These are phyloP conservation scores for Saturnia japonica DNA, from an alignment of 2,888 invertebrate species.

Conservation along the genomic window DNA sequence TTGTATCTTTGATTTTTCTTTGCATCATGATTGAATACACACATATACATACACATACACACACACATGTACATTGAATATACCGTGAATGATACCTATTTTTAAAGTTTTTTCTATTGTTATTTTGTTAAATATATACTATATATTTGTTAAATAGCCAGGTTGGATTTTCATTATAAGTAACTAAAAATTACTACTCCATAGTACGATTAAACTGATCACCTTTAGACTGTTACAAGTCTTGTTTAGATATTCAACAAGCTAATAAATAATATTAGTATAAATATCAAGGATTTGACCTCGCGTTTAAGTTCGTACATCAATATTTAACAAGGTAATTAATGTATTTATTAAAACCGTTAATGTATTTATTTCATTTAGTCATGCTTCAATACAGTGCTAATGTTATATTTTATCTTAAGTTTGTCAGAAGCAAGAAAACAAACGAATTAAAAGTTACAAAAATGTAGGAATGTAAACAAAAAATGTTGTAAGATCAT, in stretches of 20 bases:
- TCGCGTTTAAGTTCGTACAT: not conserved
- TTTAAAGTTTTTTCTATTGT: too few species aligned
- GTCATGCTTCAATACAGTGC: not conserved
- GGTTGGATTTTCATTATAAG: too few species aligned
- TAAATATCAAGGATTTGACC: slow-evolving; percentile 14
- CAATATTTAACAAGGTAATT: slow-evolving; percentile 6
- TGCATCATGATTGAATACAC: too few species aligned
- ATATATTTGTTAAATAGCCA: too few species aligned
- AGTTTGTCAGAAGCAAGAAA: not conserved
- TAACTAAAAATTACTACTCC: too few species aligned
- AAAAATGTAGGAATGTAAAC: not conserved
- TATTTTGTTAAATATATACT: too few species aligned
- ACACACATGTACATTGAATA: too few species aligned
- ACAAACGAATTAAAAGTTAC: not conserved
- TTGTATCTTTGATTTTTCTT: too few species aligned
- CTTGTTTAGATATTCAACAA: not conserved
- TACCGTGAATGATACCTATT: too few species aligned
- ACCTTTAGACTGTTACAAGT: not conserved
- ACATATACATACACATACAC: too few species aligned
- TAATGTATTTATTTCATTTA: not conserved
- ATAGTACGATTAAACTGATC: not conserved
- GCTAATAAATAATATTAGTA: not conserved
- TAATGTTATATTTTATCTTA: not conserved
- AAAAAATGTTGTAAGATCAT: not conserved
- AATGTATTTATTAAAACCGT: not conserved